Evolutionary conservation across 2,797 vertebrate species (phyloP).

Genomic region (Bradypus variegatus): DNA sequence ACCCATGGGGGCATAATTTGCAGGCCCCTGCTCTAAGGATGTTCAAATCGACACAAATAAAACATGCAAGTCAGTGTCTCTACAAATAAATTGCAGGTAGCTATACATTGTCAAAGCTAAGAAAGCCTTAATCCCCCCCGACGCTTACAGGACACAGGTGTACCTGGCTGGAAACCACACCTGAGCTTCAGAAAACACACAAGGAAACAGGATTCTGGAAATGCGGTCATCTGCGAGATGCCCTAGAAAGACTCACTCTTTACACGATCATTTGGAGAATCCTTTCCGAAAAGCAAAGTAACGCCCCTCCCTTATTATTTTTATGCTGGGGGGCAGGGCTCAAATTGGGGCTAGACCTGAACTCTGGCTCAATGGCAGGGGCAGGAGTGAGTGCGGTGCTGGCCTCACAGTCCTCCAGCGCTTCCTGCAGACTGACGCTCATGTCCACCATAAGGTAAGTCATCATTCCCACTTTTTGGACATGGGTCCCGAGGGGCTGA

Average conservation of each 20-base stretch:
- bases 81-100: fast-evolving
- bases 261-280: not conserved
- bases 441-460: fast-evolving
- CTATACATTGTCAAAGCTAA: not conserved
- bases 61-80: fast-evolving
- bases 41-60: no score
- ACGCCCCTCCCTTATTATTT: not conserved
- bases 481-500: fast-evolving
- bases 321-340: not conserved
- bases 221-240: not conserved
- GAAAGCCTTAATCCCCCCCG: not conserved
- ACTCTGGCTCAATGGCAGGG: not conserved
- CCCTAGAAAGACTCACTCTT: not conserved
- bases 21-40: no score
- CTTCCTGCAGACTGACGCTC: no score
- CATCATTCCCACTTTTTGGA: not conserved
- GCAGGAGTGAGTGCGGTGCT: not conserved
- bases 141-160: not conserved
- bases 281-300: not conserved
- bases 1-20: no score
- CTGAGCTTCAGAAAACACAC: not conserved
- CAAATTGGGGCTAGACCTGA: not conserved
- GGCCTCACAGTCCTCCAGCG: not conserved
- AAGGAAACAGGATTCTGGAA: not conserved
- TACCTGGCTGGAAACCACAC: not conserved